phyloP scores from a whole-genome alignment of 2,113 vertebrate species.

The Oostethus manadensis region DNA sequence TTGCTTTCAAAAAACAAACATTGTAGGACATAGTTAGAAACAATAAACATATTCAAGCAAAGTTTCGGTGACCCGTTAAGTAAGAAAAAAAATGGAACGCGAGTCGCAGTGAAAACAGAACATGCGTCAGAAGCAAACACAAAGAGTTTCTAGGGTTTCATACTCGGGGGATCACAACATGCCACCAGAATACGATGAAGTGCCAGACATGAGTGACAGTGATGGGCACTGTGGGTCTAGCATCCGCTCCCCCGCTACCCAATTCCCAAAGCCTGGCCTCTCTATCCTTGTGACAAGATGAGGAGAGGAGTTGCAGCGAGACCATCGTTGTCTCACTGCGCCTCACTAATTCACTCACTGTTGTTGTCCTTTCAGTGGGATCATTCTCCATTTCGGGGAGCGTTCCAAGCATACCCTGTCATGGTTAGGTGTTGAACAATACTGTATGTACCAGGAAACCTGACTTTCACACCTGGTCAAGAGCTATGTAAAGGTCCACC shows the following conservation, averaged over 20 bases:
- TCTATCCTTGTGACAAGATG: conserved; percentile 59
- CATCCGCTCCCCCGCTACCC: conserved; percentile 42
- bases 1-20: too few species aligned
- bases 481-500: conserved; percentile 3
- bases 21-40: too few species aligned
- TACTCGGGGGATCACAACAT: conserved; percentile 42
- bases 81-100: conserved; percentile 8
- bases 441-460: neutral
- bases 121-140: neutral
- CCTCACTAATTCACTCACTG: conserved; percentile 18
- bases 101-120: neutral
- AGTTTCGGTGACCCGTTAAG: too few species aligned
- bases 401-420: too few species aligned
- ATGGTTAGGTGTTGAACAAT: neutral
- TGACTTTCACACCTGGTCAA: neutral
- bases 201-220: conserved; percentile 62
- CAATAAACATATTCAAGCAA: too few species aligned
- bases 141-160: conserved; percentile 21
- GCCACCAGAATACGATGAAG: conserved; percentile 45
- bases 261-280: conserved; percentile 52
- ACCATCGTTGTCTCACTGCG: conserved; percentile 36
- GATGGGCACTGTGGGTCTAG: conserved; percentile 49
- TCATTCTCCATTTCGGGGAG: neutral
- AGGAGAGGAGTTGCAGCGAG: conserved; percentile 50
- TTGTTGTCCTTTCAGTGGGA: too few species aligned